phyloP scores from a whole-genome alignment of 2,888 invertebrate genomes.

The Actias luna region DNA sequence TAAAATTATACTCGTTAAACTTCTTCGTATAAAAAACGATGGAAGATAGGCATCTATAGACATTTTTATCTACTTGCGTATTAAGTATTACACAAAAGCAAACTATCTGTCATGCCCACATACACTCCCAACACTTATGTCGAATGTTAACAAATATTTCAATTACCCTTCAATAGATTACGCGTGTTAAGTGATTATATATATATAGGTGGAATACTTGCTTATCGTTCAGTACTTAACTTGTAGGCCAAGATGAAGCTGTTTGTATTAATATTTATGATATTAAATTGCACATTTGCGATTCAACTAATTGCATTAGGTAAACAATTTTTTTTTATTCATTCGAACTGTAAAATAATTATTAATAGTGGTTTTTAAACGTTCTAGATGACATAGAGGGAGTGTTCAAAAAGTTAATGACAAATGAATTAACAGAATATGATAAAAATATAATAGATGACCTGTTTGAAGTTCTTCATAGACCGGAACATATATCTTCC shows the following conservation, averaged over 20 bases:
- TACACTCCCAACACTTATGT: constrained; percentile 29
- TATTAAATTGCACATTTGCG: constrained; percentile 44
- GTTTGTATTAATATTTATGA: constrained; percentile 43
- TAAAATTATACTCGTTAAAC: neutral
- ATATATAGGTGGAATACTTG: constrained; percentile 38
- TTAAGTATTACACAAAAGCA: constrained; percentile 10
- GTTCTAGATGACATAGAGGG: constrained; percentile 51
- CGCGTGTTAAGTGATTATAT: constrained; percentile 31
- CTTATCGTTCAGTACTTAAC: constrained; percentile 38
- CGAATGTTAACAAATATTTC: constrained; percentile 32
- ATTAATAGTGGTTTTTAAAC: constrained; percentile 20
- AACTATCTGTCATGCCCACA: constrained; percentile 32
- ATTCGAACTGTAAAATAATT: neutral
- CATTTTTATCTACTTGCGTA: neutral
- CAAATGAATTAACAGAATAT: constrained; percentile 42
- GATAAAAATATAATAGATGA: constrained; percentile 49
- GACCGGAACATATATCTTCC: constrained; percentile 40
- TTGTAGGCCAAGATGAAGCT: constrained; percentile 51
- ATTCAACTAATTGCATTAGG: constrained; percentile 51
- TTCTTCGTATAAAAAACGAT: neutral
- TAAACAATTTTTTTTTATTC: constrained; percentile 35
- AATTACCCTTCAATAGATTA: constrained; percentile 33
- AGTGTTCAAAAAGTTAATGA: constrained; percentile 53
- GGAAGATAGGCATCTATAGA: neutral
- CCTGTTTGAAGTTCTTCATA: constrained; percentile 52